A percentile compares a stretch with the other conserved stretches of the same genome.
These are phyloP conservation scores for Lithosia quadra DNA, from an alignment of 2,888 invertebrate species.

Conservation along the genomic window DNA sequence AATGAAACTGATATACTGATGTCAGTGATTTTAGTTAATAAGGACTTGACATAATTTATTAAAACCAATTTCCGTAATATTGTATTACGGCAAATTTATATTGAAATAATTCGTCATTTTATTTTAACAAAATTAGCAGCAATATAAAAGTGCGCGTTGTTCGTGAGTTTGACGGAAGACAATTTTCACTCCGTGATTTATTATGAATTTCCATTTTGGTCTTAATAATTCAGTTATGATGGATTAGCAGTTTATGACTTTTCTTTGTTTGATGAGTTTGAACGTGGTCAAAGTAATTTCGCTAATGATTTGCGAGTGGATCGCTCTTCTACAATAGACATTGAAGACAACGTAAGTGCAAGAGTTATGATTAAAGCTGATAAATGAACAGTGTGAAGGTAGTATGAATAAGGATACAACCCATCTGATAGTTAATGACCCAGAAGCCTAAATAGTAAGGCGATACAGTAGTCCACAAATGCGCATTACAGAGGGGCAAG, in stretches of 20 bases:
- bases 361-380: too few species aligned
- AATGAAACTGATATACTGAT: too few species aligned
- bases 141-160: not conserved
- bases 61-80: not conserved
- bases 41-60: not conserved
- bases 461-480: too few species aligned
- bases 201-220: not conserved
- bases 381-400: too few species aligned
- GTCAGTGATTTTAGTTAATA: not conserved
- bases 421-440: too few species aligned
- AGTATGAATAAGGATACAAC: too few species aligned
- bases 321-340: not conserved
- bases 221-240: conserved; percentile 1
- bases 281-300: not conserved
- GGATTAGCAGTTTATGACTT: not conserved
- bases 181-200: not conserved
- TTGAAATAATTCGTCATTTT: not conserved
- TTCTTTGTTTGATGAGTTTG: not conserved
- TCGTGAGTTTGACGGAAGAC: not conserved
- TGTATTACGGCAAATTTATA: not conserved
- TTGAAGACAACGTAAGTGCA: not conserved
- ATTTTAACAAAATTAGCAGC: conserved; percentile 1
- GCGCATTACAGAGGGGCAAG: too few species aligned
- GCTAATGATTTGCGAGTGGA: not conserved
- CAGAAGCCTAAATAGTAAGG: too few species aligned